Conservation (phyloP, 2,888 invertebrate species). For the Crematogaster levior region DNA sequence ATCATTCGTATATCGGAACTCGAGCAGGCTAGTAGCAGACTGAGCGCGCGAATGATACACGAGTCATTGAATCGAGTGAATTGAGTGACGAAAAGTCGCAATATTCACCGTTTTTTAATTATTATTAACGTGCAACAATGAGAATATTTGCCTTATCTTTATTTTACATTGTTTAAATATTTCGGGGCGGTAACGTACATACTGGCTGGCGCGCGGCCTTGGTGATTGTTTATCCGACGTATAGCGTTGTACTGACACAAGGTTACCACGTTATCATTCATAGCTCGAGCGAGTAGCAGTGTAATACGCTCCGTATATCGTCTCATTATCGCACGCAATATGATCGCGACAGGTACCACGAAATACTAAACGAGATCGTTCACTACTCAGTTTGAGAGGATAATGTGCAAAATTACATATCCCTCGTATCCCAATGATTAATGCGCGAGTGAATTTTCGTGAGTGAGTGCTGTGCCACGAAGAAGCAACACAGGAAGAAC, state of each 20-base stretch:
- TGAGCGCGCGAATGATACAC: neutral
- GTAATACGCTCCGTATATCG: neutral
- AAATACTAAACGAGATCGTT: neutral
- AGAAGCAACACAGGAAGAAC: neutral
- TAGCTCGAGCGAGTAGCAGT: too few species aligned
- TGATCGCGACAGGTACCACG: neutral
- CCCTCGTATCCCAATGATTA: neutral
- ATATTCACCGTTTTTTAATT: neutral
- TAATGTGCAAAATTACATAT: neutral
- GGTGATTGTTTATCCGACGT: neutral
- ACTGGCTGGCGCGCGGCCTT: neutral
- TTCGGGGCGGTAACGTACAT: neutral
- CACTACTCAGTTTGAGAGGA: neutral
- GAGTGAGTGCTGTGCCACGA: neutral
- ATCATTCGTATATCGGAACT: too few species aligned
- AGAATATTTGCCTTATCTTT: neutral
- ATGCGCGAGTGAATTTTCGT: conserved; percentile 1
- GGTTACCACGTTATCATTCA: neutral
- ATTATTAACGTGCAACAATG: neutral
- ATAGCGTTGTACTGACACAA: neutral
- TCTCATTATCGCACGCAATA: conserved; percentile 7
- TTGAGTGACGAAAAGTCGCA: neutral
- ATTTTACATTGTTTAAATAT: neutral
- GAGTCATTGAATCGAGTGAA: neutral
- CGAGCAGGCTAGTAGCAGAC: too few species aligned